These are phyloP conservation scores for Nesometra sesokonis DNA, from an alignment of 35 echinoderm and acorn worm genomes.

Conservation along the genomic window DNA sequence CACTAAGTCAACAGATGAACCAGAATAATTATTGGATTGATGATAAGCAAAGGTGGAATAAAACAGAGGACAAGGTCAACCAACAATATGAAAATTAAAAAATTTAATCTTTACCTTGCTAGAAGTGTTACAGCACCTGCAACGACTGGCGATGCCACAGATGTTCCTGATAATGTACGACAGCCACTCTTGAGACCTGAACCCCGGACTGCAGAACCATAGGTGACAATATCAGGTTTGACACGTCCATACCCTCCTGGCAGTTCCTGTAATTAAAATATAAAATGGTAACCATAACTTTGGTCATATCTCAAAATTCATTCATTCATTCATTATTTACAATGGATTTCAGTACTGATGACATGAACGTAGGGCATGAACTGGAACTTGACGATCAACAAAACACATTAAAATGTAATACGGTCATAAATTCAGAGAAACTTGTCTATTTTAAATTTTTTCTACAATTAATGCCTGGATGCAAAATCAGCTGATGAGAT, in stretches of 20 bases:
- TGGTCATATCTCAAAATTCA: background rate
- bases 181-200: constrained; percentile 76
- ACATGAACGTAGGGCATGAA: no score
- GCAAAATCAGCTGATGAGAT: no score
- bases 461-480: no score
- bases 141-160: constrained; percentile 91
- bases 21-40: no score
- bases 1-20: no score
- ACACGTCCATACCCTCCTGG: constrained; percentile 80
- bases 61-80: no score
- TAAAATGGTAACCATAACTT: background rate
- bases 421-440: no score
- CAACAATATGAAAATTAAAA: no score
- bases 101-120: constrained; percentile 51
- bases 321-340: background rate
- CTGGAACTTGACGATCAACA: background rate
- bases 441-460: no score
- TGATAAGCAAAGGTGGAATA: no score
- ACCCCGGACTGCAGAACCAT: constrained; percentile 79
- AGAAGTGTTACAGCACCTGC: constrained; percentile 83
- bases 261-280: constrained; percentile 90
- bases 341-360: background rate
- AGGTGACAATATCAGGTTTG: constrained; percentile 94
- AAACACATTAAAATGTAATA: no score
- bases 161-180: constrained; percentile 87